Percentiles rank a stretch among this genome's conserved stretches.
Conservation (phyloP, 2,113 vertebrate species). For the Sminthopsis crassicaudata region DNA sequence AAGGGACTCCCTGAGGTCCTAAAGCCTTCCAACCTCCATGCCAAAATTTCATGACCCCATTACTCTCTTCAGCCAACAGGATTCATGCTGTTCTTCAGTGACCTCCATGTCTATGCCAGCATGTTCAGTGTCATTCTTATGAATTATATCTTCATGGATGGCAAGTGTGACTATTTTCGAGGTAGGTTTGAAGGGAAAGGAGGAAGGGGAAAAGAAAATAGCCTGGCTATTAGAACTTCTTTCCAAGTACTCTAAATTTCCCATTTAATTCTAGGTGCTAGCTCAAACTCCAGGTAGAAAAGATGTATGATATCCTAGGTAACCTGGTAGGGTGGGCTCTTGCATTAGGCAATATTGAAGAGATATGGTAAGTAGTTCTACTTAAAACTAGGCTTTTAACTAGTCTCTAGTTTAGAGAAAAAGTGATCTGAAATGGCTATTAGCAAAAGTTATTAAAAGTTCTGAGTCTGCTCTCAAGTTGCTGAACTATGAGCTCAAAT, state of each 20-base stretch:
- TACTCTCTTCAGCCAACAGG: constrained; percentile 83
- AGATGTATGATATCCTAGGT: no score
- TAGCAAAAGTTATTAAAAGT: not conserved
- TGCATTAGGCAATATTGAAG: not conserved
- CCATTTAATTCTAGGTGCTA: not conserved
- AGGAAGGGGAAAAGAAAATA: not conserved
- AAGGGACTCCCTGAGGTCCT: not conserved
- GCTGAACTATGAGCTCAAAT: not conserved
- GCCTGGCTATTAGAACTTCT: not conserved
- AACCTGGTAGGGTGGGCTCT: not conserved
- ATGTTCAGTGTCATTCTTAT: constrained; percentile 92
- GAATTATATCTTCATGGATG: constrained; percentile 92
- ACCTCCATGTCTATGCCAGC: constrained; percentile 88
- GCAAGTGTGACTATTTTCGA: constrained; percentile 93
- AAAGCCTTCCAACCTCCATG: not conserved
- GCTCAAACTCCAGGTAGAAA: not conserved
- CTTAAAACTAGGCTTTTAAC: not conserved
- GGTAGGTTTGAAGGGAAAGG: constrained; percentile 78
- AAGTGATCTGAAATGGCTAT: not conserved
- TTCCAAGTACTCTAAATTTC: not conserved
- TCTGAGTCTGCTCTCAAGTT: not conserved
- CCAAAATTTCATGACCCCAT: not conserved
- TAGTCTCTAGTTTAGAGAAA: not conserved
- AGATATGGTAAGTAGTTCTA: no score
- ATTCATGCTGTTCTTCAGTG: constrained; percentile 88